Evolutionary conservation across 2,888 invertebrate species (phyloP), one percentile per base, ranked within the genome.

Genomic region (Drosophila tripunctata): DNA sequence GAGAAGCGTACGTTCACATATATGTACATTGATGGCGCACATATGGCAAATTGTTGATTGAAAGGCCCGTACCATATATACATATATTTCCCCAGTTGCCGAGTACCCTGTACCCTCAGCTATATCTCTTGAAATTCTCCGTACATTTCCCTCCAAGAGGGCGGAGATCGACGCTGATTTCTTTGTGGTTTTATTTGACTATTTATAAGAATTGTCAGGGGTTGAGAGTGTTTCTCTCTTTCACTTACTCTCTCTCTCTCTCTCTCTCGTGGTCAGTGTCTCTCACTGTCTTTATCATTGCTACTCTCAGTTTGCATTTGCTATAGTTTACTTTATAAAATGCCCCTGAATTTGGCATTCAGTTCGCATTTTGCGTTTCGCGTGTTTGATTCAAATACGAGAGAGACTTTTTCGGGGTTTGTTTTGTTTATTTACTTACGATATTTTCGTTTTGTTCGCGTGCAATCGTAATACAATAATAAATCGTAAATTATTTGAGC

Each of bases 321-420:
- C 58, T 45, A 58, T 57, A 63, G 68, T 45, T 74, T 57, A 57
- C 45, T 58, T 69, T 47, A 56, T 56, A 36, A 65, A 60, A 33
- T 86, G 82, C 80, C 82, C 82, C 67, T 82, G 86, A 82, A 85
- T 76, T 61, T 60, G 33, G 67, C 58, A 66, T 64, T 82, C 71
- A 86, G 86, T 82, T 67, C 27, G 76, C 47, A 55, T 62, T 80
- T 82, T 52, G 80, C 73, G 68, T 71, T 85, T 80, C 81, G 84
- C 81, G 79, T 78, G 81, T 58, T 68, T 63, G 41, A 67, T 62
- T 76, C 81, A 73, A 51, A 67, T 45, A 22, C n/a, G n/a, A 41
- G 52, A 52, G 31, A 52, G 52, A 41, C 3, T 21, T 21, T 41
- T 35, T 52, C 36, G 31, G 41, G 58, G 63, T 14, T 62, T 57